Conservation (phyloP, 2,888 invertebrate species). For the Synergus laeviventris region DNA sequence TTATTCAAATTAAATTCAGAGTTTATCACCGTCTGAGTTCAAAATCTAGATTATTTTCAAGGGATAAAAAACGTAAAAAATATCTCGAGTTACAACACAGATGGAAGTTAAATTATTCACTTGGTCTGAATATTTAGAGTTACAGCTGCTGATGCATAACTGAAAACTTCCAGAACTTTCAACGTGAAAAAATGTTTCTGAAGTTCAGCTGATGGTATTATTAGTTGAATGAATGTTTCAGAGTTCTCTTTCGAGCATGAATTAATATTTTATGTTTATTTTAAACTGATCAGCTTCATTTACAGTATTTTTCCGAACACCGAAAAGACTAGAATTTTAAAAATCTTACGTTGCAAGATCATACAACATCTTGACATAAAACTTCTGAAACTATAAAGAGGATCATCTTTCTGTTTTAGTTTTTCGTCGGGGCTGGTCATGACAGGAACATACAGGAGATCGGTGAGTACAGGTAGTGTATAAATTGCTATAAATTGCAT, state of each 20-base stretch:
- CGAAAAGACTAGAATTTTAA: not conserved
- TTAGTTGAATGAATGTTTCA: constrained; percentile 11
- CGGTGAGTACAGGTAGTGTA: constrained; percentile 76
- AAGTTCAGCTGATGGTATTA: constrained; percentile 8
- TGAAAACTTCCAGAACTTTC: constrained; percentile 7
- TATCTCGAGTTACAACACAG: not conserved
- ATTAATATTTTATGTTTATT: not conserved
- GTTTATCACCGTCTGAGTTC: not conserved
- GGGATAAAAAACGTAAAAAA: not conserved
- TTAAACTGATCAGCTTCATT: not conserved
- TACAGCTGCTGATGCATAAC: constrained; percentile 26
- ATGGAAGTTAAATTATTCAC: constrained; percentile 13
- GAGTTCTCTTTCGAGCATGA: not conserved
- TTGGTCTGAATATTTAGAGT: constrained; percentile 8
- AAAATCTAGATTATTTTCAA: not conserved
- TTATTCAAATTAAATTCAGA: not conserved
- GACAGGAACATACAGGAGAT: constrained; percentile 79
- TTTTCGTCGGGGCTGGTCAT: constrained; percentile 80
- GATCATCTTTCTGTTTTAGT: constrained; percentile 76
- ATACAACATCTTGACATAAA: not conserved
- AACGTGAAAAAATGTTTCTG: constrained; percentile 7
- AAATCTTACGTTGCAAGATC: not conserved
- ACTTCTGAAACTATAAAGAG: not conserved
- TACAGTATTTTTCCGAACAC: not conserved
- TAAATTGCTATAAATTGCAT: constrained; percentile 21